Base-by-base conservation (phyloP, 2,113 vertebrate genomes). In the Gymnogyps californianus region DNA sequence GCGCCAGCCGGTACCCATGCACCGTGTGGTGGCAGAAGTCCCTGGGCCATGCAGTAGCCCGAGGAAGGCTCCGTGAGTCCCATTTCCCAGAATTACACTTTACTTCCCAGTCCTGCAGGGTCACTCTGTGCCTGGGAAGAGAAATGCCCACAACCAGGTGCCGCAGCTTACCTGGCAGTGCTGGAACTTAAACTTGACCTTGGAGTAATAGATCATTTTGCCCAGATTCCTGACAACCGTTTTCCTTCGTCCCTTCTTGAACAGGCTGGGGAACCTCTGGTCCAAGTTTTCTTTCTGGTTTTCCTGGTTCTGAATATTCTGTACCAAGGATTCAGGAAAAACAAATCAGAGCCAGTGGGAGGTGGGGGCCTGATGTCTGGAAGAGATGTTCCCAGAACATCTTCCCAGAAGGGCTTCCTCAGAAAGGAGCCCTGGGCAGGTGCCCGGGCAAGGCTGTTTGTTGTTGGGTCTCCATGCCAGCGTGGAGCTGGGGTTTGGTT, bases 201-300 rank as follows among this genome's bases (percentile, higher is more conserved):
- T 99, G 98, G 99, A 99, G 88, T 99, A 99, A 97, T 99, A 98
- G 94, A 99, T 98, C 46, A 99, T 98, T 49, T 99, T 98, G 49
- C 99, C 99, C 36, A 99, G 98, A 61, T 99, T 99, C 96, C 99
- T 98, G 83, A 99, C 99, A 0, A 97, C 78, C 0, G 76, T 98
- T 89, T 95, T 98, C 84, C 96, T 97, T 40, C 94, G 94, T 8
- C 98, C 98, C 47, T 97, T 98, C 84, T 96, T 98, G 97, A 98
- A 98, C 24, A 98, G 93, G 79, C 96, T 98, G 86, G 98, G 97
- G 78, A 98, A 93, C 8, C 97, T 98, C 97, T 98, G 99, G 65
- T 99, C 98, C 96, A 98, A 94, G 93, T 98, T 98, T n/a, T 99
- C 99, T 38, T 98, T 98, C 88, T 98, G 98, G 49, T 91, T 95